Conservation (phyloP, 2,797 vertebrate genomes). For the Anabacerthia variegaticeps region DNA sequence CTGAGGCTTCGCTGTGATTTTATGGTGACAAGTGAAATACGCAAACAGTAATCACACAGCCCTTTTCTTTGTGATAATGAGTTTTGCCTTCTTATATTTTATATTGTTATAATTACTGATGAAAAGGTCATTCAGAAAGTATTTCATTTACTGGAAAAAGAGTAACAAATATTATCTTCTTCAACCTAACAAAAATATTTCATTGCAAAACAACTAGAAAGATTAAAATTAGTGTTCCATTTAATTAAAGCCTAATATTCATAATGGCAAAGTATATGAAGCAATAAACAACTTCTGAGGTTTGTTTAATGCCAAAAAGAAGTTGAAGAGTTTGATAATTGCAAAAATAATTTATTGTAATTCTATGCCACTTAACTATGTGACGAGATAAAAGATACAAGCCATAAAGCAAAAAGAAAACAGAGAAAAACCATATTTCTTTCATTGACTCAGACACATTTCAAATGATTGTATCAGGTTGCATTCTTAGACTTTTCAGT, state of each 20-base stretch:
- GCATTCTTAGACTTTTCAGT: background rate
- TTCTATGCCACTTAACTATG: slow-evolving; percentile 27
- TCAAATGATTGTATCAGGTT: background rate
- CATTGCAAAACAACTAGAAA: background rate
- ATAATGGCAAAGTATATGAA: slow-evolving; percentile 32
- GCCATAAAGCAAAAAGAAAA: background rate
- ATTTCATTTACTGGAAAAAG: background rate
- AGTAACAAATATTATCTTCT: background rate
- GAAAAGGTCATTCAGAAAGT: background rate
- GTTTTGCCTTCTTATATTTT: background rate
- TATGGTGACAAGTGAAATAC: background rate
- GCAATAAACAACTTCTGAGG: slow-evolving; percentile 59
- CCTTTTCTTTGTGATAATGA: background rate
- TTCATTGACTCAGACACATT: background rate
- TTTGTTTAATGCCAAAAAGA: slow-evolving; percentile 62
- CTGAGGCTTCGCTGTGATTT: background rate
- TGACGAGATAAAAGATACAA: slow-evolving; percentile 43
- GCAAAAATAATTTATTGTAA: slow-evolving; percentile 49
- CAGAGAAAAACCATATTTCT: background rate
- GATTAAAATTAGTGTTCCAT: slow-evolving; percentile 38
- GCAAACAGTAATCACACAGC: background rate
- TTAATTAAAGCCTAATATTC: slow-evolving; percentile 59
- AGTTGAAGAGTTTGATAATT: slow-evolving; percentile 64
- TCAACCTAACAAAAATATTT: background rate
- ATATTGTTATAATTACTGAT: background rate